Evolutionary conservation across 92 coral and sea anemone genomes (phyloP).

Genomic region (Palythoa grandiflora): DNA sequence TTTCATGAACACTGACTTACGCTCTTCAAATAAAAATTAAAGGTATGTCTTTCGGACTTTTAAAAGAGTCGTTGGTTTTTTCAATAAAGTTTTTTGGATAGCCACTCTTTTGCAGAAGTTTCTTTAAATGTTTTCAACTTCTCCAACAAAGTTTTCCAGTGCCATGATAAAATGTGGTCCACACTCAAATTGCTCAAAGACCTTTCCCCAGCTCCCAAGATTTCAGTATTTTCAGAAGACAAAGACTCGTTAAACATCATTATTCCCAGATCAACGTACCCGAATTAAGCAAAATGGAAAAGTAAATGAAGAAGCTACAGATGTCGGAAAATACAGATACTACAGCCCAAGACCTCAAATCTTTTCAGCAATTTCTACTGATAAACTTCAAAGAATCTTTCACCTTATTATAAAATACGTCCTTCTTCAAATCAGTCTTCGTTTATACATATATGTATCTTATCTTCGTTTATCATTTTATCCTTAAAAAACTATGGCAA

Average conservation of each 20-base stretch:
- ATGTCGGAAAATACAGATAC: slow-evolving; percentile 45
- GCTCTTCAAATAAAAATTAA: no score
- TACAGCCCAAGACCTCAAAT: slow-evolving; percentile 24
- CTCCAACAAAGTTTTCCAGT: slow-evolving; percentile 30
- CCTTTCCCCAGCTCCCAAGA: slow-evolving; percentile 3
- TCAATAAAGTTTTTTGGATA: neutral
- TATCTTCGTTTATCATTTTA: no score
- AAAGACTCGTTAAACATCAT: slow-evolving; percentile 42
- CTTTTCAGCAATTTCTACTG: slow-evolving; percentile 41
- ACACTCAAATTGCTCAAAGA: neutral
- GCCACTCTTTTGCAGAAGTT: neutral
- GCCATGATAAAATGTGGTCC: slow-evolving; percentile 21
- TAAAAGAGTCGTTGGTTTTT: neutral
- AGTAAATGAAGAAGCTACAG: slow-evolving; percentile 24
- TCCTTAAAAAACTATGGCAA: no score
- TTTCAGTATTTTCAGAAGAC: slow-evolving; percentile 34
- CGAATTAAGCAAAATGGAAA: slow-evolving; percentile 23
- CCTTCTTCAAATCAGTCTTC: no score
- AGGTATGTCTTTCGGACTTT: neutral
- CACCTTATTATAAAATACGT: no score
- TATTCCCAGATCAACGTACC: slow-evolving; percentile 7
- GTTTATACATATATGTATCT: no score
- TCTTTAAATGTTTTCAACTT: neutral
- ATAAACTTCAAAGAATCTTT: neutral
- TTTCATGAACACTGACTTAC: no score